These are phyloP conservation scores for Salvelinus sp. DNA, from an alignment of 2,113 vertebrate genomes.

Conservation along the genomic window DNA sequence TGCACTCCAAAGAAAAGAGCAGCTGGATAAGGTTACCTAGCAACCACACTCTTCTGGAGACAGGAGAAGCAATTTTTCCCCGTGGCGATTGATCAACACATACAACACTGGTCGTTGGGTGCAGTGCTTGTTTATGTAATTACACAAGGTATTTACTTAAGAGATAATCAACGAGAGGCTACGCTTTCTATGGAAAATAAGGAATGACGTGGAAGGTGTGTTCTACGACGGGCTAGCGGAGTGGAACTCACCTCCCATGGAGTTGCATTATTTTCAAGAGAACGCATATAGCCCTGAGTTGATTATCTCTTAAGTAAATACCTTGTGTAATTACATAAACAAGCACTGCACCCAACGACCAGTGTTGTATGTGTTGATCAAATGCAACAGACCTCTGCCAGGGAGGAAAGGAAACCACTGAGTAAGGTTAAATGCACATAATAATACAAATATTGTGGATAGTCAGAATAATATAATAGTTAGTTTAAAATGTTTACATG, in stretches of 20 bases:
- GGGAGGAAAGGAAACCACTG: not conserved
- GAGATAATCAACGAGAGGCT: no score
- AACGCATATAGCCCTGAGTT: no score
- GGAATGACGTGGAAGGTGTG: no score
- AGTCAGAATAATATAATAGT: no score
- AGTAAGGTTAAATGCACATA: no score
- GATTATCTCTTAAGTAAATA: not conserved
- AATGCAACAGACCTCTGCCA: not conserved
- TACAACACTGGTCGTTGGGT: not conserved
- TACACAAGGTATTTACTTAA: not conserved
- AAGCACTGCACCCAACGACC: not conserved
- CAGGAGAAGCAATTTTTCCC: not conserved
- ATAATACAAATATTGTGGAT: no score
- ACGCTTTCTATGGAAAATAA: no score
- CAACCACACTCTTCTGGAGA: constrained; percentile 19
- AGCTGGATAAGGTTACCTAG: constrained; percentile 30
- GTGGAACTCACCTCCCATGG: no score
- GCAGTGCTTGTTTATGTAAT: not conserved
- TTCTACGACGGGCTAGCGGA: no score
- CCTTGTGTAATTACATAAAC: not conserved
- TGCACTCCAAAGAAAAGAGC: constrained; percentile 9
- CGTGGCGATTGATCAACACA: not conserved
- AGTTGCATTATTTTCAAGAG: no score
- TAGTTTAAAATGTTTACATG: no score
- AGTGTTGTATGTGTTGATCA: not conserved